A percentile compares a stretch with the other conserved stretches of the same genome.
Evolutionary conservation across 2,113 vertebrate species (phyloP).

Genomic region (Pseudorectes ferrugineus): DNA sequence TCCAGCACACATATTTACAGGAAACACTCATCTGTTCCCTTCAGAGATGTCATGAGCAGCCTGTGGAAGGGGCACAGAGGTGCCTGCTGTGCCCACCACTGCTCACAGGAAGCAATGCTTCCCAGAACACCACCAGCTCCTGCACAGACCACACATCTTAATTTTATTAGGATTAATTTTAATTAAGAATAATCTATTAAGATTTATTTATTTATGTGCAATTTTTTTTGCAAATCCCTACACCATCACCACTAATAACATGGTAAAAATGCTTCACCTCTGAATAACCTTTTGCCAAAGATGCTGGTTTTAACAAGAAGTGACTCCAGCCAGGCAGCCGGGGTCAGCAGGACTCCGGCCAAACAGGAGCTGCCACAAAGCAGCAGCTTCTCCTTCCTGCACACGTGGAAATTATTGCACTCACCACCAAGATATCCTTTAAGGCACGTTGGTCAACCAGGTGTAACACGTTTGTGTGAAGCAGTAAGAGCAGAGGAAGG

Average conservation of each 20-base stretch:
- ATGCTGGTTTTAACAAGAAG: neutral
- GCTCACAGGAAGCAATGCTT: neutral
- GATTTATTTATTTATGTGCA: too few relatives aligned
- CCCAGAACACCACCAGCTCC: neutral
- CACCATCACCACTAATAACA: neutral
- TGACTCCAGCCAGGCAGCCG: neutral
- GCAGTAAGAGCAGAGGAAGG: neutral
- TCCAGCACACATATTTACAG: constrained; percentile 8
- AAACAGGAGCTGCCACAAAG: neutral
- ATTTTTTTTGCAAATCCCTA: neutral
- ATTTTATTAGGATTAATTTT: neutral
- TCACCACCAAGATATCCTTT: neutral
- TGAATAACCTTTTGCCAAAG: neutral
- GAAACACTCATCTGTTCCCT: neutral
- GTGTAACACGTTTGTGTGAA: neutral
- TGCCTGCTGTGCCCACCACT: neutral
- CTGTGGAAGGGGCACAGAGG: neutral
- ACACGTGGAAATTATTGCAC: neutral
- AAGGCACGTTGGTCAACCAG: neutral
- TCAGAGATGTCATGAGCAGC: neutral
- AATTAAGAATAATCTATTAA: too few relatives aligned
- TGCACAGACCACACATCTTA: neutral
- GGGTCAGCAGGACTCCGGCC: neutral
- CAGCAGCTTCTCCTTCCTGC: neutral
- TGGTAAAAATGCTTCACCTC: neutral